Evolutionary conservation across 2,888 invertebrate genomes (phyloP), one percentile per base, ranked within the genome.

Genomic region (Drosophila infuscata): DNA sequence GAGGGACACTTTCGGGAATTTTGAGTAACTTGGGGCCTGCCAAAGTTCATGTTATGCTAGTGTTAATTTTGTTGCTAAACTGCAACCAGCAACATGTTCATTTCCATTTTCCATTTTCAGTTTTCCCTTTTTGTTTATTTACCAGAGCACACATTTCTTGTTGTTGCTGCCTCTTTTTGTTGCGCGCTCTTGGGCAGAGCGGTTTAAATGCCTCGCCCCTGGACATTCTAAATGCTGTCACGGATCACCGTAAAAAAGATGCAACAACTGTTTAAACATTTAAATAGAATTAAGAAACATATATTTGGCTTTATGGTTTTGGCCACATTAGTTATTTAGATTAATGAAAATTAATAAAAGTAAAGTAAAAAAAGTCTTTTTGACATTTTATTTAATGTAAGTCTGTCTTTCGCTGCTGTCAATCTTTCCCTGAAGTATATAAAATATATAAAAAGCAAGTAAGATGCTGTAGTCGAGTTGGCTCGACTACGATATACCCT

Each of bases 41-140:
- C 64, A 59, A 52, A 71, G 61, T 65, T 72, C 71, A 75, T 81
- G 73, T 41, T 57, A 32, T 41, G 57, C 62, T 58, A 68, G 82
- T 81, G 89, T 84, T 89, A 87, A 89, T 85, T 82, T 77, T 60
- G 58, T 60, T 59, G 59, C 62, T 60, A 60, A 72, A 78, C 71
- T 83, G 70, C 74, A 74, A 33, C 46, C 57, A 76, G 71, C 70
- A 75, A 82, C 83, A 81, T 65, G 87, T 83, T 87, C 69, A 68
- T 74, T 70, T 73, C 73, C 73, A 70, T 60, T 60, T 56, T 32
- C 59, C 9, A 25, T 29, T 20, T 35, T 25, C 46, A 3, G 46
- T 46, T 25, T 46, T 46, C 46, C 46, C 20, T 56, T 72, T 63
- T 61, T 61, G 63, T 73, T 73, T 53, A 66, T 76, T 66, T 71